Evolutionary conservation across 2,113 vertebrate genomes (phyloP).

Genomic region (Gorsachius goisagi): DNA sequence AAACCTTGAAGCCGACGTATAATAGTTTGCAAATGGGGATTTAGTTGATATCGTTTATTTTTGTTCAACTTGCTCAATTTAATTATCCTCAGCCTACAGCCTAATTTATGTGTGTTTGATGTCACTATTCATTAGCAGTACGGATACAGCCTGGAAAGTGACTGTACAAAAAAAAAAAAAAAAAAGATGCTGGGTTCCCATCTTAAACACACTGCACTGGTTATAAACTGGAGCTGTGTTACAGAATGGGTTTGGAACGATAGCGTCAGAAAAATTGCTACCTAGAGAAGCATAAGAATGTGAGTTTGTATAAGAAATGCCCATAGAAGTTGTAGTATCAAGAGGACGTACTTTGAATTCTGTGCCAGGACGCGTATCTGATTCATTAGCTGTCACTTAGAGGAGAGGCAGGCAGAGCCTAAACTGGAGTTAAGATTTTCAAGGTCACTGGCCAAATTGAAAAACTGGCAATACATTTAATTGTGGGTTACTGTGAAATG

Average conservation of each 20-base stretch:
- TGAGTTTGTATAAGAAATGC: background rate
- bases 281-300: conserved; percentile 1
- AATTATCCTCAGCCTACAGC: conserved; percentile 17
- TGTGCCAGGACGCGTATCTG: conserved; percentile 23
- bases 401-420: conserved; percentile 13
- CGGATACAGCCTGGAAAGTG: conserved; percentile 5
- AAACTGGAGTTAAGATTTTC: conserved; percentile 36
- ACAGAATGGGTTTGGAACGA: background rate
- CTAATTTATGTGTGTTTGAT: conserved; percentile 56
- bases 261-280: background rate
- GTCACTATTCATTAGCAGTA: conserved; percentile 44
- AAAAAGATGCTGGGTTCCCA: background rate
- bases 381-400: conserved; percentile 43
- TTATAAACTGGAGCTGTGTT: background rate
- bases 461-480: background rate
- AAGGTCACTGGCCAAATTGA: conserved; percentile 24
- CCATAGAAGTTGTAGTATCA: background rate
- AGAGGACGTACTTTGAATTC: background rate
- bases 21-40: conserved; percentile 53
- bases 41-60: conserved; percentile 39
- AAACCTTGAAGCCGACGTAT: background rate
- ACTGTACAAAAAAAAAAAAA: background rate
- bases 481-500: conserved; percentile 2
- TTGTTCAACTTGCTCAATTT: conserved; percentile 60
- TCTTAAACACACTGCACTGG: background rate